Evolutionary conservation across 2,888 invertebrate genomes (phyloP).

Genomic region (Syritta pipiens): DNA sequence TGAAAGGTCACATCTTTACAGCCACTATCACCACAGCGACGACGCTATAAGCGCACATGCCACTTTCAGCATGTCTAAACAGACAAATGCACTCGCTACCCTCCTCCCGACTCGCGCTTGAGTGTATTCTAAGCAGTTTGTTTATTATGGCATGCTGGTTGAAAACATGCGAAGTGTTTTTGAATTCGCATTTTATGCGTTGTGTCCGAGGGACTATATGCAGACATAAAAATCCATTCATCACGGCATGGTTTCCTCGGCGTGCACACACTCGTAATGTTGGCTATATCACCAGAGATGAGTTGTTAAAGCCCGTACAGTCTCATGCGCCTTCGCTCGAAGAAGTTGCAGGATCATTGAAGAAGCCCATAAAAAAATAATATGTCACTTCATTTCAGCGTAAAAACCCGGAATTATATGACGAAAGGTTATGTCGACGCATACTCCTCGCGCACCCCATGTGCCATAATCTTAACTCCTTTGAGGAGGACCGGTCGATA

Average conservation of each 20-base stretch:
- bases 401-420: constrained; percentile 42
- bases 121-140: neutral
- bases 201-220: constrained; percentile 8
- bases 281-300: neutral
- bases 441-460: neutral
- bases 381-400: constrained; percentile 53
- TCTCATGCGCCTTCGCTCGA: neutral
- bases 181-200: constrained; percentile 16
- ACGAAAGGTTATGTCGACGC: constrained; percentile 33
- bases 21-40: neutral
- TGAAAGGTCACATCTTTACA: neutral
- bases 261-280: neutral
- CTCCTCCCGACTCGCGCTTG: neutral
- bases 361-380: constrained; percentile 54
- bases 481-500: constrained; percentile 26
- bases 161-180: constrained; percentile 20
- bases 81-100: constrained; percentile 24
- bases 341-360: constrained; percentile 24
- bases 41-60: too few relatives aligned
- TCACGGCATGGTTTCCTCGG: too few relatives aligned
- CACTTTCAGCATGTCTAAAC: neutral
- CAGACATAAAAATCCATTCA: constrained; percentile 19
- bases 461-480: neutral
- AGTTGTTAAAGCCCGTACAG: neutral
- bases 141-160: neutral